phyloP scores from a whole-genome alignment of 2,113 vertebrate species.

The Pachycephala philippinensis region DNA sequence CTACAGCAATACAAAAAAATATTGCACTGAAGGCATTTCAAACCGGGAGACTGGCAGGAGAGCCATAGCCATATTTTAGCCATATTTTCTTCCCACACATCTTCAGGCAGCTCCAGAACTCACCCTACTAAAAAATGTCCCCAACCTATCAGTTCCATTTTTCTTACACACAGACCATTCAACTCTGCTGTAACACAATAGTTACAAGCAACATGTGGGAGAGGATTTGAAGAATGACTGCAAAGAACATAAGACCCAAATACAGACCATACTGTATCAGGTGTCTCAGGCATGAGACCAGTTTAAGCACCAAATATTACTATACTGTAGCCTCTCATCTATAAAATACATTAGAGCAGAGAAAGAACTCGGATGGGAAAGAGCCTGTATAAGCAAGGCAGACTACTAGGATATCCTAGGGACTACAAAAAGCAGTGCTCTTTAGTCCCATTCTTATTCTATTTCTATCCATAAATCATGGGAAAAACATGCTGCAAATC shows the following conservation, averaged over 20 bases:
- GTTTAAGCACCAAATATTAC: not conserved
- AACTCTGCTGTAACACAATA: not conserved
- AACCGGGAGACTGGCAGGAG: not conserved
- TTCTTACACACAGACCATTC: not conserved
- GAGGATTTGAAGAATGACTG: not conserved
- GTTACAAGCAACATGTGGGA: not conserved
- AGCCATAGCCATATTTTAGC: not conserved
- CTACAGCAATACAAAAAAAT: not conserved
- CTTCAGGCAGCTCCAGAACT: not conserved
- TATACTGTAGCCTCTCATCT: not conserved
- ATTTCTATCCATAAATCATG: not conserved
- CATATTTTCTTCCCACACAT: not conserved
- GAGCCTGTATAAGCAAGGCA: not conserved
- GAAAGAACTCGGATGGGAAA: not conserved
- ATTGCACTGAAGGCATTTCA: not conserved
- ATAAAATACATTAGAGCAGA: not conserved
- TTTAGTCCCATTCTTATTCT: not conserved
- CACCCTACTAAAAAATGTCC: not conserved
- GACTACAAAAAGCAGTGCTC: not conserved
- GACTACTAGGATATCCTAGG: not conserved
- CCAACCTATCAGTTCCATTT: not conserved
- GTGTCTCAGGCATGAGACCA: not conserved
- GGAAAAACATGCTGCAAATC: not conserved
- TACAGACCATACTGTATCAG: not conserved
- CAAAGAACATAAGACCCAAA: not conserved